Evolutionary conservation across 2,888 invertebrate species (phyloP).

Genomic region (Tinea pellionella): DNA sequence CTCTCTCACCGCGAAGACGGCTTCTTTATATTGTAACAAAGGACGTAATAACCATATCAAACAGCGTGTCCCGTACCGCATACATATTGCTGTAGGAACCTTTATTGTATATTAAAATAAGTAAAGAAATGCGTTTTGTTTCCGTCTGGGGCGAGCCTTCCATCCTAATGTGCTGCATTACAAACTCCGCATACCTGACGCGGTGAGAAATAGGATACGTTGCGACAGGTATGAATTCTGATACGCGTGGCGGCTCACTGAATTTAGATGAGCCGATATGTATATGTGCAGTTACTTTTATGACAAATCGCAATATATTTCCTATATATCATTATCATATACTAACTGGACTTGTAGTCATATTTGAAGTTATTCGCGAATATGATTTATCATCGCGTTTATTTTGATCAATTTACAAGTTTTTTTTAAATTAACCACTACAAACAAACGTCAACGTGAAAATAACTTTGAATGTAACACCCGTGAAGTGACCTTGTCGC

Average conservation of each 20-base stretch:
- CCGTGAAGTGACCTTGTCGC: too few species aligned
- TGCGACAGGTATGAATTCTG: slow-evolving; percentile 10
- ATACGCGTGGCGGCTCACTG: slow-evolving; percentile 5
- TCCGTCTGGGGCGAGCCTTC: slow-evolving; percentile 41
- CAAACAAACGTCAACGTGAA: too few species aligned
- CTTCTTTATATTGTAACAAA: slow-evolving; percentile 58
- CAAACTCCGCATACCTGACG: slow-evolving; percentile 38
- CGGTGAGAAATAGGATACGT: slow-evolving; percentile 24
- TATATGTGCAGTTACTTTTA: slow-evolving; percentile 18
- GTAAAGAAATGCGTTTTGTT: slow-evolving; percentile 62
- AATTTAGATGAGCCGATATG: slow-evolving; percentile 19
- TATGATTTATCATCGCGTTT: too few species aligned
- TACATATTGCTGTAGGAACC: slow-evolving; percentile 52
- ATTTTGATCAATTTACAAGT: too few species aligned
- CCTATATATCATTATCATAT: too few species aligned
- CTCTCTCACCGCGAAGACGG: slow-evolving; percentile 24
- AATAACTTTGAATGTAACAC: too few species aligned
- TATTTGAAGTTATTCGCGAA: too few species aligned
- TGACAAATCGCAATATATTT: slow-evolving; percentile 15
- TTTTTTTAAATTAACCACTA: too few species aligned
- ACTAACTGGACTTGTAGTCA: too few species aligned
- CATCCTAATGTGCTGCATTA: slow-evolving; percentile 44
- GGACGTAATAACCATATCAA: slow-evolving; percentile 69
- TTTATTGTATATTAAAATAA: slow-evolving; percentile 55
- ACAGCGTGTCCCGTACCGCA: slow-evolving; percentile 62